Evolutionary conservation across 2,113 vertebrate species (phyloP).

Genomic region (Hiodon tergisus): DNA sequence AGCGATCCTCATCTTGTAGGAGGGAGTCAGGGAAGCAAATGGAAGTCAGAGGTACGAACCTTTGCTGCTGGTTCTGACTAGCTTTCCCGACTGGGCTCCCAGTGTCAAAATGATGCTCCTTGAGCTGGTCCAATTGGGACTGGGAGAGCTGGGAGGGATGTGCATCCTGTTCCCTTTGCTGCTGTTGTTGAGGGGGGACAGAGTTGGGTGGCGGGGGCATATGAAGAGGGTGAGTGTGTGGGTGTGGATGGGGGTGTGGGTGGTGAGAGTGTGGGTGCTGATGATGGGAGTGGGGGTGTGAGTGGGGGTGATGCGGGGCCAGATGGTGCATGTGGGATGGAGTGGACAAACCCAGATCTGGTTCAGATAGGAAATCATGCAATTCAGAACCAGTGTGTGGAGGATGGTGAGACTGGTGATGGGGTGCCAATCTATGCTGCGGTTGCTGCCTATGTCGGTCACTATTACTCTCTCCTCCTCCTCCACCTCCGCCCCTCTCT

Average conservation of each 20-base stretch:
- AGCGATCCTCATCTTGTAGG: slow-evolving; percentile 83
- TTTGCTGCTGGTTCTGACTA: slow-evolving; percentile 61
- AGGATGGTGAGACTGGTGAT: slow-evolving; percentile 50
- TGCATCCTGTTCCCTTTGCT: slow-evolving; percentile 47
- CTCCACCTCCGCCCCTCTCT: slow-evolving; percentile 46
- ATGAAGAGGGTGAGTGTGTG: slow-evolving; percentile 54
- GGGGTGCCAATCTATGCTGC: slow-evolving; percentile 59
- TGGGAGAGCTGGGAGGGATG: slow-evolving; percentile 60
- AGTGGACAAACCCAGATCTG: slow-evolving; percentile 58
- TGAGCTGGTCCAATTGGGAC: slow-evolving; percentile 66
- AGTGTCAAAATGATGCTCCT: slow-evolving; percentile 73
- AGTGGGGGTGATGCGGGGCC: slow-evolving; percentile 58
- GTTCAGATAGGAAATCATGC: slow-evolving; percentile 66
- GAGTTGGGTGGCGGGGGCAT: slow-evolving; percentile 50
- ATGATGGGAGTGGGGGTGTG: slow-evolving; percentile 45
- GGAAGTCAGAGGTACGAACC: slow-evolving; percentile 85
- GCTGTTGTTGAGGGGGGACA: slow-evolving; percentile 49
- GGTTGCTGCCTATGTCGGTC: slow-evolving; percentile 57
- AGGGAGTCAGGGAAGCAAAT: slow-evolving; percentile 92
- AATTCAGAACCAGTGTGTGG: slow-evolving; percentile 61
- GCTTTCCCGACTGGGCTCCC: slow-evolving; percentile 72
- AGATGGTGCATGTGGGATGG: slow-evolving; percentile 64
- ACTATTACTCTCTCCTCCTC: slow-evolving; percentile 39
- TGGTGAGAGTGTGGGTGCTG: slow-evolving; percentile 58
- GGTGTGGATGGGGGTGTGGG: slow-evolving; percentile 23